Conservation (phyloP, 2,888 invertebrate genomes). For the Zaprionus bogoriensis region DNA sequence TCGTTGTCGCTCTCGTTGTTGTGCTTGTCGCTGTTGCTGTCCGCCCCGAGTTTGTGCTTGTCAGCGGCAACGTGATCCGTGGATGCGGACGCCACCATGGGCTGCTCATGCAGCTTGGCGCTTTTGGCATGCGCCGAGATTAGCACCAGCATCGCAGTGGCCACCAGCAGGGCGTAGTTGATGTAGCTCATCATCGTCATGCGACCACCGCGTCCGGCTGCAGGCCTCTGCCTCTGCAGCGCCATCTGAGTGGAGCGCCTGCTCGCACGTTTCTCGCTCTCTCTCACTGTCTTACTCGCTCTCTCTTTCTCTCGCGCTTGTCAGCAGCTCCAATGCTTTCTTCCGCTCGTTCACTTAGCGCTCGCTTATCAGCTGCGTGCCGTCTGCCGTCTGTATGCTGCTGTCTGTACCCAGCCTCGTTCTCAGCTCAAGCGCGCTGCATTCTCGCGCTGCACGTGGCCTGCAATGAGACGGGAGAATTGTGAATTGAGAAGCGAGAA, state of each 20-base stretch:
- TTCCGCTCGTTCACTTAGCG: constrained; percentile 17
- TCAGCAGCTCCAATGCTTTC: constrained; percentile 15
- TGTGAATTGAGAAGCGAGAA: constrained; percentile 14
- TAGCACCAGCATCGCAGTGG: constrained; percentile 70
- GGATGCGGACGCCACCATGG: constrained; percentile 18
- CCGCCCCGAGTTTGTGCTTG: too few species aligned
- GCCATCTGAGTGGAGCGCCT: constrained; percentile 37
- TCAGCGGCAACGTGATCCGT: constrained; percentile 31
- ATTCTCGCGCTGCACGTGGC: constrained; percentile 63
- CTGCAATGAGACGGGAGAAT: constrained; percentile 44
- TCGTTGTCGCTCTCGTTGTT: too few species aligned
- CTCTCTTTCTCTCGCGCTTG: constrained; percentile 25
- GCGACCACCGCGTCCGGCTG: constrained; percentile 24
- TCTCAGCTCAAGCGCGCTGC: constrained; percentile 40
- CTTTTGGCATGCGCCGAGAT: constrained; percentile 79
- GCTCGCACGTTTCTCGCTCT: neutral
- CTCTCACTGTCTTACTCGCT: constrained; percentile 11
- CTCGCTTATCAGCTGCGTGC: constrained; percentile 13
- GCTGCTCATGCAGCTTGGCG: constrained; percentile 63
- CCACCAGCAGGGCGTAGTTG: constrained; percentile 73
- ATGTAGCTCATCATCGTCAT: constrained; percentile 51
- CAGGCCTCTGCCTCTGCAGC: constrained; percentile 17
- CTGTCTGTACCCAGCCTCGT: constrained; percentile 1
- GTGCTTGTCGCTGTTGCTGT: neutral
- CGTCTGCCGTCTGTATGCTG: too few species aligned